phyloP scores from a whole-genome alignment of 2,113 vertebrate genomes.

The Hystrix brachyura region DNA sequence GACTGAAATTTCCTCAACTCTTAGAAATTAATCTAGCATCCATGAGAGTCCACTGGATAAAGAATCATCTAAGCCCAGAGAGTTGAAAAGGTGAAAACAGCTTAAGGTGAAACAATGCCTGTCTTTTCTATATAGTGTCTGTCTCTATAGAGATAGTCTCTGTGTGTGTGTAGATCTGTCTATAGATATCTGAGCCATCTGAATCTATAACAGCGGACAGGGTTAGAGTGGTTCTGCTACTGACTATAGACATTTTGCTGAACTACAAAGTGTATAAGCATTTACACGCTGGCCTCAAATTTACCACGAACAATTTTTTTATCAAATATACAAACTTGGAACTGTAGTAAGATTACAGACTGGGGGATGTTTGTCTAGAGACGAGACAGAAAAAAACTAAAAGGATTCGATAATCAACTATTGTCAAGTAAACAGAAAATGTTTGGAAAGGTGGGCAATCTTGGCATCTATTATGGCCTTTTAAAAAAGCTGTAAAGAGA shows the following conservation, averaged over 20 bases:
- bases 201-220: background rate
- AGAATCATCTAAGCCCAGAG: background rate
- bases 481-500: background rate
- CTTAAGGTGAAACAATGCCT: background rate
- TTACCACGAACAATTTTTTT: background rate
- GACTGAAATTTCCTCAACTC: background rate
- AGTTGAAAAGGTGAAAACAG: background rate
- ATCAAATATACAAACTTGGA: conserved; percentile 50
- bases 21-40: background rate
- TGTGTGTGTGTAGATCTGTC: too few relatives aligned
- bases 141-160: too few relatives aligned
- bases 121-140: background rate
- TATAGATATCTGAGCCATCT: background rate
- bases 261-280: background rate
- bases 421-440: conserved; percentile 54
- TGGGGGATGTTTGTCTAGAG: background rate
- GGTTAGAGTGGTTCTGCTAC: background rate
- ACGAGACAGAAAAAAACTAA: background rate
- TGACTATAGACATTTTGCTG: background rate
- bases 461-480: background rate
- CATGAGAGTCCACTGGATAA: background rate
- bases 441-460: conserved; percentile 37
- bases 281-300: background rate
- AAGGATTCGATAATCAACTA: background rate
- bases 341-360: conserved; percentile 13